phyloP scores from a whole-genome alignment of 2,888 invertebrate genomes.

The Villa cingulata region DNA sequence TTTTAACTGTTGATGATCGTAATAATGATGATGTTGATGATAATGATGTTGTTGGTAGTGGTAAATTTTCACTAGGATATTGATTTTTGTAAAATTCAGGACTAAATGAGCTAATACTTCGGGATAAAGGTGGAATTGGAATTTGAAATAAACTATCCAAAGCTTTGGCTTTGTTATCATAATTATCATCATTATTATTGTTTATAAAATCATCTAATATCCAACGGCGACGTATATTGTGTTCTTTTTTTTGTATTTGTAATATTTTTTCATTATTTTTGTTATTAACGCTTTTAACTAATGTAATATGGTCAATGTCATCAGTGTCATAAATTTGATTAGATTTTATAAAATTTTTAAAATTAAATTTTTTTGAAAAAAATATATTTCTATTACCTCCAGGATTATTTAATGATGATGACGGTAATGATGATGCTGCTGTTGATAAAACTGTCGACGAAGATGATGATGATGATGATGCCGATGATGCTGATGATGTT shows the following conservation, averaged over 20 bases:
- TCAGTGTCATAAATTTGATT: background rate
- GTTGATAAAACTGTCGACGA: slow-evolving; percentile 30
- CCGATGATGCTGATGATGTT: slow-evolving; percentile 57
- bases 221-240: background rate
- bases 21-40: too few species aligned
- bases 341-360: too few species aligned
- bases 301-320: background rate
- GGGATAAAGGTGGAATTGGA: background rate
- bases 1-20: too few species aligned
- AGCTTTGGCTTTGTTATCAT: background rate
- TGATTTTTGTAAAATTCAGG: too few species aligned
- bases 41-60: too few species aligned
- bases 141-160: too few species aligned
- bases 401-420: slow-evolving; percentile 36
- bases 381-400: slow-evolving; percentile 26
- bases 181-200: background rate
- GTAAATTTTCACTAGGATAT: too few species aligned
- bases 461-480: slow-evolving; percentile 45
- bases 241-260: too few species aligned
- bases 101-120: too few species aligned
- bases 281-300: background rate
- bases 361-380: too few species aligned
- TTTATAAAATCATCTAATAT: background rate
- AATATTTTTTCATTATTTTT: background rate
- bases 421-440: slow-evolving; percentile 57